These are phyloP conservation scores for Neolamprologus variostigma DNA, from an alignment of 2,113 vertebrate genomes.

Conservation along the genomic window DNA sequence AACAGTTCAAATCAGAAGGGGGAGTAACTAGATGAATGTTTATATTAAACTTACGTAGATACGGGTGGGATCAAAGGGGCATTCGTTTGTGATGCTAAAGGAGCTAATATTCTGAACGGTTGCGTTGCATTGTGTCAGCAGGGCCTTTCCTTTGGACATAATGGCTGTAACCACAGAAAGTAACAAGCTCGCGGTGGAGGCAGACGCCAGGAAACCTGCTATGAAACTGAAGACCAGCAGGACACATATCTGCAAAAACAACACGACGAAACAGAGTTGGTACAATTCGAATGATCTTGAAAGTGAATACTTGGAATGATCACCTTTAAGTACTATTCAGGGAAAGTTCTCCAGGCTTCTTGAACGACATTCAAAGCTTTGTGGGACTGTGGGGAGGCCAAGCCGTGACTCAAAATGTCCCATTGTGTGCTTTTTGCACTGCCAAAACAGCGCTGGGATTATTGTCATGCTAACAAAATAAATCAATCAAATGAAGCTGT, in stretches of 20 bases:
- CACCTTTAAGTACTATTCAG: background rate
- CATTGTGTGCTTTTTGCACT: background rate
- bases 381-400: background rate
- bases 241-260: slow-evolving; percentile 72
- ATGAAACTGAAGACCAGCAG: slow-evolving; percentile 73
- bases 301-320: background rate
- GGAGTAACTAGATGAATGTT: background rate
- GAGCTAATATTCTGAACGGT: background rate
- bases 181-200: slow-evolving; percentile 69
- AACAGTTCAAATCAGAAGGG: background rate
- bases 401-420: background rate
- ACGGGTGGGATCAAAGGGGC: slow-evolving; percentile 86
- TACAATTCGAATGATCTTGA: background rate
- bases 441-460: background rate
- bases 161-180: slow-evolving; percentile 74
- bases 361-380: background rate
- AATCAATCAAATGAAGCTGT: background rate
- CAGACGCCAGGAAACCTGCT: slow-evolving; percentile 69
- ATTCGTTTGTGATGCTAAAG: slow-evolving; percentile 67
- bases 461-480: background rate
- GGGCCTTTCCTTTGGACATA: slow-evolving; percentile 53
- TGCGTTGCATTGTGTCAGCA: slow-evolving; percentile 71
- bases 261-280: background rate
- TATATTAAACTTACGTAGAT: slow-evolving; percentile 77
- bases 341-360: background rate